Conservation (phyloP, 2,888 invertebrate species). For the Himalopsyche kuldschensis region DNA sequence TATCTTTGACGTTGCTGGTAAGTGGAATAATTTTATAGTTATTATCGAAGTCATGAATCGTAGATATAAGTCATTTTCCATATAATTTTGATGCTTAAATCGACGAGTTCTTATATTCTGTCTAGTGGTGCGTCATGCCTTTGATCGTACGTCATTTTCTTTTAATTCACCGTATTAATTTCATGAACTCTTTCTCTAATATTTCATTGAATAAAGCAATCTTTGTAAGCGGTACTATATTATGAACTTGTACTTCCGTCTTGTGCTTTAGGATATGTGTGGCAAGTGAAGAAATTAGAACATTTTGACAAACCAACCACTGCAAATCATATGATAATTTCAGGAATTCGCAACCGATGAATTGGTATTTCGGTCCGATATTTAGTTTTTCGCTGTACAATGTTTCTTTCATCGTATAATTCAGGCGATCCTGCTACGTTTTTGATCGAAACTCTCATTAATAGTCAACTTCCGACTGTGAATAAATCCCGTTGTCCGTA, state of each 20-base stretch:
- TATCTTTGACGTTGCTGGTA: conserved; percentile 6
- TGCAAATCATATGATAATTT: not conserved
- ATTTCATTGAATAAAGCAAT: not conserved
- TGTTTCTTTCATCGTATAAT: not conserved
- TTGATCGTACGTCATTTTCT: conserved; percentile 28
- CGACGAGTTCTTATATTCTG: conserved; percentile 19
- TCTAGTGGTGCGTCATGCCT: conserved; percentile 35
- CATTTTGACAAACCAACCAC: not conserved
- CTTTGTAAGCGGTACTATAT: not conserved
- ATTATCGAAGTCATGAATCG: not conserved
- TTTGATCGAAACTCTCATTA: not conserved
- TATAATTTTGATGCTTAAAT: not conserved
- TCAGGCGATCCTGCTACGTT: not conserved
- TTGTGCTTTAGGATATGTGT: not conserved
- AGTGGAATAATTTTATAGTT: conserved; percentile 8
- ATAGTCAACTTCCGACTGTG: not conserved
- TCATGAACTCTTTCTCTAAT: not conserved
- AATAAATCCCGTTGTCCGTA: not conserved
- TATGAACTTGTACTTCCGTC: not conserved
- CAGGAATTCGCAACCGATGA: not conserved
- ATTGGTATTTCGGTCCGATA: not conserved
- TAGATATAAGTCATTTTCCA: not conserved
- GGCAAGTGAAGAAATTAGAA: not conserved
- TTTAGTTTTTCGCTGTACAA: not conserved
- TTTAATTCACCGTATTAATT: not conserved